A percentile compares a stretch with the other conserved stretches of the same genome.
phyloP scores from a whole-genome alignment of 2,113 vertebrate genomes.

The Axis porcinus region DNA sequence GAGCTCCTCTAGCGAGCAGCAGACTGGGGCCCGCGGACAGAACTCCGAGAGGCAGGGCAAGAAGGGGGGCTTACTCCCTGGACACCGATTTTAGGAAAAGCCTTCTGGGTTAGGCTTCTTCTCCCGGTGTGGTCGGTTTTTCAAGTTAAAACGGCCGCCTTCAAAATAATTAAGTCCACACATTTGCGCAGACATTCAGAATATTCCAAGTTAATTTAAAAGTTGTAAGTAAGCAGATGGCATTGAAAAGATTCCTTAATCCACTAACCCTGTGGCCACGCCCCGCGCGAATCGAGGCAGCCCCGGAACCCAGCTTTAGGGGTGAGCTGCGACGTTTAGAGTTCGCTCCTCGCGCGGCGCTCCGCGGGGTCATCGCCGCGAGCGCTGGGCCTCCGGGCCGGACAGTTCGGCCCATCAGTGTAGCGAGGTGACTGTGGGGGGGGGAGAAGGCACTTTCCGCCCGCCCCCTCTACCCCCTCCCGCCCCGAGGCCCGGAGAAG shows the following conservation, averaged over 20 bases:
- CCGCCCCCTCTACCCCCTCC: not conserved
- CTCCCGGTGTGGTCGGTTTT: not conserved
- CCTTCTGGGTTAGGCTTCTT: not conserved
- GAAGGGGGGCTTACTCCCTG: not conserved
- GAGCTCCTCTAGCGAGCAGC: not conserved
- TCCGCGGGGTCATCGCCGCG: not conserved
- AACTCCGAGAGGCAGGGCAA: not conserved
- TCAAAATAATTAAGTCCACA: not conserved
- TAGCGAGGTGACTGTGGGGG: not conserved
- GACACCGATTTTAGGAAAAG: not conserved
- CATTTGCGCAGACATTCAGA: not conserved
- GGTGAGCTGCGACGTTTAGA: not conserved
- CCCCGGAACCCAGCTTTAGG: rapidly evolving
- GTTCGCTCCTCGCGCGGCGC: not conserved
- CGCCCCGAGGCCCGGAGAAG: not conserved
- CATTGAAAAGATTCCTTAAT: not conserved
- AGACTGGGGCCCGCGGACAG: not conserved
- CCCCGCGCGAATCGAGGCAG: not conserved
- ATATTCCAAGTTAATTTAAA: not conserved
- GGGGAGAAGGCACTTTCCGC: not conserved
- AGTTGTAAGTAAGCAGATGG: not conserved
- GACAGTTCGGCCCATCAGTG: not conserved
- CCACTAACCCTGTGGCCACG: not conserved
- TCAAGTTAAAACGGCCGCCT: not conserved
- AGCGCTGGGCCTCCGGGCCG: not conserved